Evolutionary conservation across 1,140 invertebrate species (phyloP).

Genomic region (Drosophila kikkawai): DNA sequence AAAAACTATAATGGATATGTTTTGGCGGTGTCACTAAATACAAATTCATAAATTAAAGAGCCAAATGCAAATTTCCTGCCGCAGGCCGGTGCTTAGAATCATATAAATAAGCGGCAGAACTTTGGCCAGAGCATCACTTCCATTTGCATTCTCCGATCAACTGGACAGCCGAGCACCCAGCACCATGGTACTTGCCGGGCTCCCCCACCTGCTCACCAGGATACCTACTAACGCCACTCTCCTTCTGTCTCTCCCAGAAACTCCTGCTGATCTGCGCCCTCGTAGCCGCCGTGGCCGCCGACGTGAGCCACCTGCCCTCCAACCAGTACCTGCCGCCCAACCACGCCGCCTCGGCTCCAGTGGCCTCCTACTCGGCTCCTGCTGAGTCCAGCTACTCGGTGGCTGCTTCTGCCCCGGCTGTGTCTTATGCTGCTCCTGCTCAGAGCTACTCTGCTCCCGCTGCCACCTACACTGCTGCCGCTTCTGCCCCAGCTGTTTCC

Average conservation of each 20-base stretch:
- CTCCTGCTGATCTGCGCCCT: constrained; percentile 75
- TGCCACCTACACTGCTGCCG: constrained; percentile 32
- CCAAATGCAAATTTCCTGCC: constrained; percentile 70
- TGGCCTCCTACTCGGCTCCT: constrained; percentile 46
- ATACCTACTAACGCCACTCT: constrained; percentile 18
- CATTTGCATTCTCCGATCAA: constrained; percentile 73
- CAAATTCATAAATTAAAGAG: constrained; percentile 79
- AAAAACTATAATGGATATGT: constrained; percentile 81
- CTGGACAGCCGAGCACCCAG: constrained; percentile 70
- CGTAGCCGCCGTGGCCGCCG: constrained; percentile 70
- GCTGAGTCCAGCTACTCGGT: constrained; percentile 38
- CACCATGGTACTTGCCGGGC: constrained; percentile 72
- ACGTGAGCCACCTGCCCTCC: constrained; percentile 76
- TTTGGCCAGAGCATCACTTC: constrained; percentile 70
- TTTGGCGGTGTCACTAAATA: constrained; percentile 66
- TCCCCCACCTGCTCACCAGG: neutral
- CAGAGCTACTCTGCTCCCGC: constrained; percentile 52
- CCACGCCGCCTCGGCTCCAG: constrained; percentile 54
- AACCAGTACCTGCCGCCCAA: constrained; percentile 72
- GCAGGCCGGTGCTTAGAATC: constrained; percentile 68
- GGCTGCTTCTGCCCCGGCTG: constrained; percentile 62
- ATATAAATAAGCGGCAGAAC: constrained; percentile 75
- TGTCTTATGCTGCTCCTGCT: constrained; percentile 37
- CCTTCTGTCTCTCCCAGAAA: constrained; percentile 57
- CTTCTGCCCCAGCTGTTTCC: constrained; percentile 24